Conservation (phyloP, 2,113 vertebrate species). For the Myotis lucifugus region DNA sequence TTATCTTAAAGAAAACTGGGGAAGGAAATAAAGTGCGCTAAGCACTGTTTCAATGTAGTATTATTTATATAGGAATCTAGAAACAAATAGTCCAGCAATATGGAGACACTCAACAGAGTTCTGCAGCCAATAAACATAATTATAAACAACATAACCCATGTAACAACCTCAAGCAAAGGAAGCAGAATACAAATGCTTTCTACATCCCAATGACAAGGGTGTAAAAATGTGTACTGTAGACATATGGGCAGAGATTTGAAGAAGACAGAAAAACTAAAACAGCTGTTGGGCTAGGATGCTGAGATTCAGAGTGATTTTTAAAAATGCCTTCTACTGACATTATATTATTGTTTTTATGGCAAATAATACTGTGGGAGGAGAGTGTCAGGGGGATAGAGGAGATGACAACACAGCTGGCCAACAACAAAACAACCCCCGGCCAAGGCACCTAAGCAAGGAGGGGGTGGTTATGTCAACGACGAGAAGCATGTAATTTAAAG, state of each 20-base stretch:
- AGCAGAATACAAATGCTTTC: not conserved
- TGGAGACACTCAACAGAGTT: conserved; percentile 8
- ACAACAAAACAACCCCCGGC: conserved; percentile 25
- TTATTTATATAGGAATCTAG: conserved; percentile 45
- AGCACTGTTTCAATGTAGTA: conserved; percentile 1
- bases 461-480: not conserved
- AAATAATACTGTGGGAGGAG: conserved; percentile 60
- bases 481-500: not conserved
- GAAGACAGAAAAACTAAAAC: conserved; percentile 65
- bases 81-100: conserved; percentile 38
- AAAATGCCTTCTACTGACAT: conserved; percentile 36
- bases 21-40: not conserved
- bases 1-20: conserved; percentile 3
- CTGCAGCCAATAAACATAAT: conserved; percentile 49
- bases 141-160: conserved; percentile 25
- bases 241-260: conserved; percentile 62
- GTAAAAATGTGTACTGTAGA: conserved; percentile 37
- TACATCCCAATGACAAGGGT: conserved; percentile 37
- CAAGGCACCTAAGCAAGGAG: not conserved
- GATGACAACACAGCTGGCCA: conserved; percentile 68
- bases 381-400: not conserved
- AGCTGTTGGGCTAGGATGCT: conserved; percentile 64
- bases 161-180: conserved; percentile 8
- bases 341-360: conserved; percentile 66
- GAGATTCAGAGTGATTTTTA: conserved; percentile 8